Percentiles rank a stretch among this genome's conserved stretches.
Conservation (phyloP, 2,888 invertebrate species). For the Ichneumoninae sp. region DNA sequence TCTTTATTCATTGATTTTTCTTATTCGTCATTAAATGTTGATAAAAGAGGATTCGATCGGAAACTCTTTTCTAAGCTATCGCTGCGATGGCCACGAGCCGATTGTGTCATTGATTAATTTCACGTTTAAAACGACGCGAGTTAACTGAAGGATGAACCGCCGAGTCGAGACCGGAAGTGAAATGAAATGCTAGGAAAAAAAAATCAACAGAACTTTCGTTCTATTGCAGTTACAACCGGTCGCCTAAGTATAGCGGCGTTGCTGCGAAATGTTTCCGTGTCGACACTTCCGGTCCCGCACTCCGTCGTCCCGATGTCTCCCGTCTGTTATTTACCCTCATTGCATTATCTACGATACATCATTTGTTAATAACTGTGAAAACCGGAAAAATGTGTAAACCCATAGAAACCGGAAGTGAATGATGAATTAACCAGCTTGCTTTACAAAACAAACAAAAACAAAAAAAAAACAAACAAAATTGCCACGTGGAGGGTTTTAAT, state of each 20-base stretch:
- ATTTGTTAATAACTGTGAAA: constrained; percentile 24
- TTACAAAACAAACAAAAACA: constrained; percentile 39
- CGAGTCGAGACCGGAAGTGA: constrained; percentile 39
- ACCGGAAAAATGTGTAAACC: constrained; percentile 6
- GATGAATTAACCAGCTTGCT: constrained; percentile 64
- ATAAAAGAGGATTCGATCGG: constrained; percentile 3
- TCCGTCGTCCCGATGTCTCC: constrained; percentile 2
- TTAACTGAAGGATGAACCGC: constrained; percentile 17
- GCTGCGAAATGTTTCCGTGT: constrained; percentile 57
- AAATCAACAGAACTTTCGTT: constrained; percentile 35
- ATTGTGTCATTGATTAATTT: constrained; percentile 15
- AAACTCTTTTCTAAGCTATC: constrained; percentile 18
- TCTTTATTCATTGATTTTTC: constrained; percentile 17
- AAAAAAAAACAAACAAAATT: constrained; percentile 15
- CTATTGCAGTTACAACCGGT: constrained; percentile 1
- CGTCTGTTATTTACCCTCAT: constrained; percentile 16
- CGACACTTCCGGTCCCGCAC: constrained; percentile 62
- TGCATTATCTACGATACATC: background rate
- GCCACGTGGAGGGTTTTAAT: constrained; percentile 32
- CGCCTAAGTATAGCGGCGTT: constrained; percentile 23
- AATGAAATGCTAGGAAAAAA: constrained; percentile 21
- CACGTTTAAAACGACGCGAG: background rate
- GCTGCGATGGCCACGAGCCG: background rate
- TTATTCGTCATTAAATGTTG: background rate
- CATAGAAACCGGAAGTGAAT: constrained; percentile 24